Conservation (phyloP, 2,797 vertebrate species). For the Chromis chromis region DNA sequence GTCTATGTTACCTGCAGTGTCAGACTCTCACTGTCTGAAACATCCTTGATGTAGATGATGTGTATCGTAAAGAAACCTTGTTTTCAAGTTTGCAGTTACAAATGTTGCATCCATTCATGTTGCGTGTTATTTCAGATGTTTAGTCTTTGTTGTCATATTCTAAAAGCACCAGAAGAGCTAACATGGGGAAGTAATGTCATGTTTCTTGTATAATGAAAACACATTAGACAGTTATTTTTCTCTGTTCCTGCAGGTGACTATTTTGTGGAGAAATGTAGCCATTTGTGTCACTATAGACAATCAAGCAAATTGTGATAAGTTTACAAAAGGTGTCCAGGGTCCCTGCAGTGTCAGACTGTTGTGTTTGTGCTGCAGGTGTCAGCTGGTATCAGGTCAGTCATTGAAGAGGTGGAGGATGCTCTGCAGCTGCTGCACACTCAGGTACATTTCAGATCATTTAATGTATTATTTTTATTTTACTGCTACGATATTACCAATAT, state of each 20-base stretch:
- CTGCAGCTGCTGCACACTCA: constrained; percentile 72
- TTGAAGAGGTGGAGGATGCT: constrained; percentile 68
- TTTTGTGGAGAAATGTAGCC: background rate
- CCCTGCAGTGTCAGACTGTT: background rate
- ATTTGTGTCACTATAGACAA: background rate
- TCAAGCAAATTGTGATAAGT: background rate
- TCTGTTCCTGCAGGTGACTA: background rate
- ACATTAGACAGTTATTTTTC: background rate
- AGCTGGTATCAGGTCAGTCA: constrained; percentile 38
- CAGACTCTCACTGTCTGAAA: background rate
- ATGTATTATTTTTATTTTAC: background rate
- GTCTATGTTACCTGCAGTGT: constrained; percentile 1
- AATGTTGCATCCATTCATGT: background rate
- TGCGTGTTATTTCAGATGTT: background rate
- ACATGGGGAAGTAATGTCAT: too few species aligned
- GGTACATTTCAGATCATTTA: constrained; percentile 52
- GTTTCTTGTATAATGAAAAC: background rate
- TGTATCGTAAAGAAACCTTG: background rate
- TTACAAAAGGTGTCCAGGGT: background rate
- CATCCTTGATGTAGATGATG: background rate
- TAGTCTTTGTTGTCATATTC: background rate
- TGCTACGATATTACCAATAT: background rate
- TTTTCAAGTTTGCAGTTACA: too few species aligned
- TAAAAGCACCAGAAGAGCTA: too few species aligned
- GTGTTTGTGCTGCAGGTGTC: constrained; percentile 54